Evolutionary conservation across 2,113 vertebrate genomes (phyloP), one percentile per base, ranked within the genome.

Genomic region (Peromyscus californicus): DNA sequence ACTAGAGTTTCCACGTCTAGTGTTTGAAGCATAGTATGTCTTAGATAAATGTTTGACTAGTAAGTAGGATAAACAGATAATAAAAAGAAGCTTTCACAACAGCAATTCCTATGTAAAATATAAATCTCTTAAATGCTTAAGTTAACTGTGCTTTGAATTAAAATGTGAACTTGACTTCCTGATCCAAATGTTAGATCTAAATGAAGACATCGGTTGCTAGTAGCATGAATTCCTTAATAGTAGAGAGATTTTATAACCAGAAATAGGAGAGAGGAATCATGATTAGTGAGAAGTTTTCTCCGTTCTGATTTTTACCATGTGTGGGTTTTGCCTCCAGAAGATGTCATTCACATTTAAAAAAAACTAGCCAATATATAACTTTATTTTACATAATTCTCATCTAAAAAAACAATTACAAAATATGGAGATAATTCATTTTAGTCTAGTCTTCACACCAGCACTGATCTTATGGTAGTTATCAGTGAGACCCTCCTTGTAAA

Each of bases 261-360:
- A 12, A 67, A 57, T 7, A n/a, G 54, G 24, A n/a, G 33, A 1
- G 7, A 70, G 7, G 7, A 29, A 22, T 39, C 54, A 93, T 88
- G 91, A 80, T 13, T n/a, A 96, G 36, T 15, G 91, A 22, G 11
- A 89, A 76, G 29, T 74, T 88, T 96, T 93, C 3, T 59, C 57
- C 19, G 51, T 48, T 89, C 36, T 80, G 12, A 94, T 85, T 45
- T 85, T 36, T 69, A 24, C 0, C 12, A 0, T 65, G 31, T 83
- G 39, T 69, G 10, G 12, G 61, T 42, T 89, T 12, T 74, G 5
- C n/a, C 45, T 93, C 45, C 21, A 54, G 79, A 88, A 61, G 10
- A 7, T 74, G 29, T 3, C 9, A 61, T 54, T 93, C 48, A 84
- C 0, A 29, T 82, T 59, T 78, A 84, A 91, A 76, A 91, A 65